Evolutionary conservation across 2,888 invertebrate genomes (phyloP).

Genomic region (Cerceris rybyensis): DNA sequence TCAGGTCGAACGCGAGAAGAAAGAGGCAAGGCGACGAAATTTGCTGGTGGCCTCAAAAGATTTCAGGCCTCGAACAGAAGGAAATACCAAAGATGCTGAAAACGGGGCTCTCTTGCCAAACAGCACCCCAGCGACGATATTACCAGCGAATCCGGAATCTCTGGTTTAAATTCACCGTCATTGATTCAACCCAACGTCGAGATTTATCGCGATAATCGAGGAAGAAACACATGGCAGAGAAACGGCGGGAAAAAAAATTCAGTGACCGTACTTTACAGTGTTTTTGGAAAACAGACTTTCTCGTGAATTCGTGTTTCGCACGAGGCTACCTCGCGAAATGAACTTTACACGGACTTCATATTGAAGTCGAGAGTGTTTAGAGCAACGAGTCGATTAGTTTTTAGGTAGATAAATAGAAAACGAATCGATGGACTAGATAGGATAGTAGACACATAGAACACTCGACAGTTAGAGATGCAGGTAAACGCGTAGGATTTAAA

Average conservation of each 20-base stretch:
- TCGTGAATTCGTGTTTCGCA: background rate
- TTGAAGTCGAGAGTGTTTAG: constrained; percentile 18
- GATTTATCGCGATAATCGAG: background rate
- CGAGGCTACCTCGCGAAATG: background rate
- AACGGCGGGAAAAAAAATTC: no score
- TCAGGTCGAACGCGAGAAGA: constrained; percentile 80
- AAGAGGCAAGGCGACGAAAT: constrained; percentile 77
- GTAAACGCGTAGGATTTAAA: constrained; percentile 23
- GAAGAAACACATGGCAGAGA: background rate
- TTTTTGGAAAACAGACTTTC: no score
- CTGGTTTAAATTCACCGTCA: constrained; percentile 58
- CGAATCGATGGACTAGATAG: constrained; percentile 7
- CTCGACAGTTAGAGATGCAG: constrained; percentile 12
- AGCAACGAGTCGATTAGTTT: background rate
- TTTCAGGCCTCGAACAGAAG: constrained; percentile 66
- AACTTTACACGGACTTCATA: constrained; percentile 16
- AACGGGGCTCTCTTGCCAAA: constrained; percentile 74
- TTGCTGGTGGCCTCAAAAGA: constrained; percentile 72
- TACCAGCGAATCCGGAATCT: constrained; percentile 73
- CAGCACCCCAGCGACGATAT: constrained; percentile 68
- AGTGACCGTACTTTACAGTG: background rate
- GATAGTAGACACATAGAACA: constrained; percentile 4
- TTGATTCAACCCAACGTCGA: no score
- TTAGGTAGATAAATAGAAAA: constrained; percentile 17
- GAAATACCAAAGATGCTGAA: constrained; percentile 74